Evolutionary conservation across 2,797 vertebrate genomes (phyloP).

Genomic region (Pseudochromis fuscus): DNA sequence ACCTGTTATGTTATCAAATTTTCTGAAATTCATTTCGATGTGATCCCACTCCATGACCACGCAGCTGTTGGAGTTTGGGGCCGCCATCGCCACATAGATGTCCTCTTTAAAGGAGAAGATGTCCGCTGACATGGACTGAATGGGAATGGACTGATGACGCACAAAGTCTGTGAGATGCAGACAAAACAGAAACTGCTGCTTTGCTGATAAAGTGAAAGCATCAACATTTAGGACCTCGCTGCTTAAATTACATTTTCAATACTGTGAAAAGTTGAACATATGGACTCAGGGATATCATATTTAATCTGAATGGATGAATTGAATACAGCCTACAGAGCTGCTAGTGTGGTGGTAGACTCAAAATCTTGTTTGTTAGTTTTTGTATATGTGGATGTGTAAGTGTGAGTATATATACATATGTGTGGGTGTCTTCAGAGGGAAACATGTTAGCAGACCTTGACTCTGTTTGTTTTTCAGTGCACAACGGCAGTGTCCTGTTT

Average conservation of each 20-base stretch:
- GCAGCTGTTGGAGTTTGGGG: slow-evolving; percentile 97
- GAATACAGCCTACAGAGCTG: too few species aligned
- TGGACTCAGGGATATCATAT: not conserved
- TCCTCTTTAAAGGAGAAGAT: slow-evolving; percentile 96
- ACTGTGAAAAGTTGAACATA: not conserved
- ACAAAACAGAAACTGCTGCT: slow-evolving; percentile 28
- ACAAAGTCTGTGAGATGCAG: slow-evolving; percentile 89
- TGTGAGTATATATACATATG: not conserved
- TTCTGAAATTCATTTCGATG: slow-evolving; percentile 97
- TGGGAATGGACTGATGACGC: slow-evolving; percentile 93
- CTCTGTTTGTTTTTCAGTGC: slow-evolving; percentile 4
- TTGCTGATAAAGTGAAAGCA: slow-evolving; percentile 35
- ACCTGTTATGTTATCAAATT: slow-evolving; percentile 99
- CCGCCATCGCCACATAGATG: slow-evolving; percentile 94
- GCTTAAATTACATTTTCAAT: slow-evolving; percentile 15
- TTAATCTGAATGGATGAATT: too few species aligned
- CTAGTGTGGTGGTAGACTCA: not conserved
- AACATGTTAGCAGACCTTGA: slow-evolving; percentile 1
- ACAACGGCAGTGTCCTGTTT: slow-evolving; percentile 11
- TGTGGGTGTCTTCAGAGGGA: not conserved
- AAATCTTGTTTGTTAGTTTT: not conserved
- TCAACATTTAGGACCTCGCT: slow-evolving; percentile 8
- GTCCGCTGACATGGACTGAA: slow-evolving; percentile 95
- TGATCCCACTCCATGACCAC: slow-evolving; percentile 99
- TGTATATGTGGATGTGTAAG: not conserved